Evolutionary conservation across 1,140 invertebrate genomes (phyloP), one percentile per base, ranked within the genome.

Genomic region (Neodiprion virginianus): DNA sequence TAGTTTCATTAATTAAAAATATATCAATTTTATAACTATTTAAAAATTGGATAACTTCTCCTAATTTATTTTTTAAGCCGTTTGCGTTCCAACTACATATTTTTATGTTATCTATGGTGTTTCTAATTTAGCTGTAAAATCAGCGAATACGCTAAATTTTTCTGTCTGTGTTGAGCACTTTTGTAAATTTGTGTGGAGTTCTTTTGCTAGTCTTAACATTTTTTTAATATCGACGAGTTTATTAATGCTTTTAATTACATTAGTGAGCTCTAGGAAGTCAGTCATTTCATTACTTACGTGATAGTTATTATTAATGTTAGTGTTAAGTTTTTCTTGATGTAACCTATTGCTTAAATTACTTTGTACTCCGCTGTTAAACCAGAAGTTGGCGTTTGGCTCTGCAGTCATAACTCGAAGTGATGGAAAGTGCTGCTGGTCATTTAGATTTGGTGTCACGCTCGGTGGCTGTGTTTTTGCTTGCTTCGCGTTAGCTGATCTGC

Each of bases 1-100:
- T 81, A 0, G 78, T 82, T 80, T 81, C 80, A 69, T 81, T 81
- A 7, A 80, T 48, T 17, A 81, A 23, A 8, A 78, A 71, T 61
- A 83, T 77, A 74, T 79, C 79, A 23, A 80, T 76, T 17, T 79
- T 74, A 8, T 49, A 0, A 50, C 48, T 75, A 50, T 77, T 48
- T 47, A 81, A 8, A 66, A 77, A 81, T 53, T 81, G 69, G n/a
- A 77, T 80, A 10, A 80, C 1, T 77, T 83, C 78, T 10, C 69
- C 76, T 75, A 78, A 1, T 76, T 74, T 79, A 21, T 73, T 67
- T 69, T 76, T 77, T 14, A 81, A 48, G 0, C 79, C 76, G 76
- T 79, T 81, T n/a, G 79, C 80, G 65, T 83, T 81, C 80, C 80
- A 80, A 40, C 74, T 79, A 53, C 75, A 79, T 14, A 83, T 65